These are phyloP conservation scores for Amblyjoppa fuscipennis DNA, from an alignment of 2,888 invertebrate genomes.

Conservation along the genomic window DNA sequence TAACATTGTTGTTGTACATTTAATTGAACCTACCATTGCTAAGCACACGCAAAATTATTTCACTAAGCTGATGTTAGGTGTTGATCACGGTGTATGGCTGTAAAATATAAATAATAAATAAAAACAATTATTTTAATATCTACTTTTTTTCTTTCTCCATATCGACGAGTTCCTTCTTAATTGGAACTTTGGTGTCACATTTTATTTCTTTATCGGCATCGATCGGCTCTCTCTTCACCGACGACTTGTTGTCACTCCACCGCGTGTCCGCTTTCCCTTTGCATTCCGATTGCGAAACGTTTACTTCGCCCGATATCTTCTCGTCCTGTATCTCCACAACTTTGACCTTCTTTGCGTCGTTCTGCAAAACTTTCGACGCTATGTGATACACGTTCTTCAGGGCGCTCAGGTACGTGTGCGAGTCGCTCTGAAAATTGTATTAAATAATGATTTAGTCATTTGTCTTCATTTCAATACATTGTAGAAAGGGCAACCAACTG, in stretches of 20 bases:
- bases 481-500: no score
- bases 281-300: constrained; percentile 81
- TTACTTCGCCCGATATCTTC: constrained; percentile 79
- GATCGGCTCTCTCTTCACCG: constrained; percentile 78
- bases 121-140: constrained; percentile 63
- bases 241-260: constrained; percentile 82
- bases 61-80: constrained; percentile 60
- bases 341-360: constrained; percentile 82
- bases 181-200: no score
- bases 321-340: constrained; percentile 84
- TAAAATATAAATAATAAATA: constrained; percentile 70
- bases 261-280: constrained; percentile 83
- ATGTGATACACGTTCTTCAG: constrained; percentile 85
- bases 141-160: constrained; percentile 74
- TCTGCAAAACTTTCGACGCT: constrained; percentile 81
- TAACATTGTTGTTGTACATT: no score
- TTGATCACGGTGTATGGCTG: constrained; percentile 67
- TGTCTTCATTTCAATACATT: no score
- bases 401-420: constrained; percentile 90
- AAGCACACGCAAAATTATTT: constrained; percentile 65
- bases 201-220: constrained; percentile 81
- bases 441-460: no score
- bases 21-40: constrained; percentile 53
- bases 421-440: constrained; percentile 87
- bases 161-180: no score